These are phyloP conservation scores for Drosophila prolongata DNA, from an alignment of 2,888 invertebrate species.

Conservation along the genomic window DNA sequence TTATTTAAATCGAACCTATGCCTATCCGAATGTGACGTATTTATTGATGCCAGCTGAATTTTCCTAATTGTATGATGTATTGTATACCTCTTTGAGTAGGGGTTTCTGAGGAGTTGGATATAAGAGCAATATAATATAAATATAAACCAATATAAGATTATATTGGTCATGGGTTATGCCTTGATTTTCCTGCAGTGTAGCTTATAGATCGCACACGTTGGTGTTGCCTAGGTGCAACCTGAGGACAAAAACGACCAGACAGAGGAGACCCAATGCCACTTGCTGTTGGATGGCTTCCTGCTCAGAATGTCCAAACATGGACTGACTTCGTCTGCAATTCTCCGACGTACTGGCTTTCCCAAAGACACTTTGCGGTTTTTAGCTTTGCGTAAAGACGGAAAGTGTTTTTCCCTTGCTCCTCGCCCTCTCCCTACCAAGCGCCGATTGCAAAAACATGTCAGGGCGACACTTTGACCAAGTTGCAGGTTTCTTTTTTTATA, in stretches of 20 bases:
- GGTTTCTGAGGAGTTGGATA: too few relatives aligned
- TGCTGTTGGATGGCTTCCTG: conserved; percentile 69
- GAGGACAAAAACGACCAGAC: conserved; percentile 36
- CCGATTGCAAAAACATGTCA: conserved; percentile 65
- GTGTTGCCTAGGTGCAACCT: conserved; percentile 51
- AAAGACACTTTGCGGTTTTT: conserved; percentile 60
- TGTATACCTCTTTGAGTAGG: too few relatives aligned
- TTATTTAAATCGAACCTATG: too few relatives aligned
- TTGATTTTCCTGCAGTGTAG: conserved; percentile 3
- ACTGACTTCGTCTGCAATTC: conserved; percentile 20
- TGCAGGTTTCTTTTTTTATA: conserved; percentile 51
- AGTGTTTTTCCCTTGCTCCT: conserved; percentile 61
- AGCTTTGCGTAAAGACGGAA: conserved; percentile 66
- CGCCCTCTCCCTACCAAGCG: conserved; percentile 13
- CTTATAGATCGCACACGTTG: conserved; percentile 41
- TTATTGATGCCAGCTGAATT: too few relatives aligned
- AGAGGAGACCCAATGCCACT: conserved; percentile 46
- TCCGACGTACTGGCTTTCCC: conserved; percentile 52
- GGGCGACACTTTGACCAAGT: conserved; percentile 74
- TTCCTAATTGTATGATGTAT: too few relatives aligned
- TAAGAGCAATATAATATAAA: too few relatives aligned
- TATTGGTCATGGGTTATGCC: too few relatives aligned
- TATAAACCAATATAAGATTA: too few relatives aligned
- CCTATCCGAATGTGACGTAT: too few relatives aligned
- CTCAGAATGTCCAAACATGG: conserved; percentile 71